Evolutionary conservation across 2,113 vertebrate genomes (phyloP), one percentile per base, ranked within the genome.

Genomic region (Xyliphius kryptos): DNA sequence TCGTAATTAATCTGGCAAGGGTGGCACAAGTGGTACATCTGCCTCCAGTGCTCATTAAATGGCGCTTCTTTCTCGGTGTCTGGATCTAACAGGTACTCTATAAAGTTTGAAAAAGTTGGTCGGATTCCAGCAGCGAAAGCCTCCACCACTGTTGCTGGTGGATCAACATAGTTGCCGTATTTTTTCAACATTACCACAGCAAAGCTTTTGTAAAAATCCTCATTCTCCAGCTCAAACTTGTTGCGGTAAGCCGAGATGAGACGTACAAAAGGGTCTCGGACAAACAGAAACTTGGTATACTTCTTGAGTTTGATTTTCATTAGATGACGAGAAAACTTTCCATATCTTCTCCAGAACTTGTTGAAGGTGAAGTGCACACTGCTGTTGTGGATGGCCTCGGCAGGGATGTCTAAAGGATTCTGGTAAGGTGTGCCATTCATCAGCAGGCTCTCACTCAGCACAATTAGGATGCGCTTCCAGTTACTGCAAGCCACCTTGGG

Each of bases 1-100:
- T 98, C 95, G 0, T 99, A 99, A 64, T 97, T 91, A n/a, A 99
- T 97, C 85, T 99, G 96, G 81, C 95, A 97, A 0, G 96, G 96
- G 38, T 98, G 96, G 76, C 96, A 99, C 1, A 98, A 87, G 0
- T 92, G 91, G 69, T 98, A 90, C 14, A 93, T 82, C 79, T 99
- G 95, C 57, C 89, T 75, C 96, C 96, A 99, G 83, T 98, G 96
- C 82, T 99, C 96, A 0, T 99, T 98, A 79, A 97, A 99, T 11
- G 94, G 91, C 62, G 76, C 82, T 74, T 90, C 82, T 75, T 86
- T 85, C 85, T 97, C 95, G 0, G 95, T 97, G 81, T 79, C 85
- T 0, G 92, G 88, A 79, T 98, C 96, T 82, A 98, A 83, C 13
- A 98, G 86, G 71, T 99, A 99, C 82, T 92, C 93, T 81, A 94